phyloP scores from a whole-genome alignment of 2,113 vertebrate species.

The Poecilia latipinna region DNA sequence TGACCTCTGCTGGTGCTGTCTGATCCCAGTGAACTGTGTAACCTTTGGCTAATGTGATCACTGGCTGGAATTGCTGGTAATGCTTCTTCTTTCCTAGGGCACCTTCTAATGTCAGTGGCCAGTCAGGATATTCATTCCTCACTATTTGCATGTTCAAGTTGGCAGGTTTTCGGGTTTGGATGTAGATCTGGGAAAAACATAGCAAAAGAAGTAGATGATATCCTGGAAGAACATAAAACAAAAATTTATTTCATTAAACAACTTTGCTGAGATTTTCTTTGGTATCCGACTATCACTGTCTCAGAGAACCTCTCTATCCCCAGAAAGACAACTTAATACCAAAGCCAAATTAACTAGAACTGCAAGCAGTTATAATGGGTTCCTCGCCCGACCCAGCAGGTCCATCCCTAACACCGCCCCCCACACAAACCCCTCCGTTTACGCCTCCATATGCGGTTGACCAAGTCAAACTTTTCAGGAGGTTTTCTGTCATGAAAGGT shows the following conservation, averaged over 20 bases:
- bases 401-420: too few relatives aligned
- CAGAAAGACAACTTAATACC: not conserved
- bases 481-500: too few relatives aligned
- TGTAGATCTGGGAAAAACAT: constrained; percentile 84
- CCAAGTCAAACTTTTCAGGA: too few relatives aligned
- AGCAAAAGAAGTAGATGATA: not conserved
- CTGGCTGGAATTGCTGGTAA: constrained; percentile 98
- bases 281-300: not conserved
- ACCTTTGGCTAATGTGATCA: constrained; percentile 88
- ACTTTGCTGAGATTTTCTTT: not conserved
- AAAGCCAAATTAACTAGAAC: not conserved
- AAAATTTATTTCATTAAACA: not conserved
- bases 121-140: constrained; percentile 88
- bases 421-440: too few relatives aligned
- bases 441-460: too few relatives aligned
- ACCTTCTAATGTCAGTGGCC: constrained; percentile 87
- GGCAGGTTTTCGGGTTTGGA: constrained; percentile 90
- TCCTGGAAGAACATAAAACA: not conserved
- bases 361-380: too few relatives aligned
- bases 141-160: constrained; percentile 89
- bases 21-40: constrained; percentile 97
- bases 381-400: too few relatives aligned
- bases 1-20: constrained; percentile 88
- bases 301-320: not conserved
- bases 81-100: constrained; percentile 91